Percentiles rank a stretch among this genome's conserved stretches.
Evolutionary conservation across 2,113 vertebrate species (phyloP).

Genomic region (Bucco capensis): DNA sequence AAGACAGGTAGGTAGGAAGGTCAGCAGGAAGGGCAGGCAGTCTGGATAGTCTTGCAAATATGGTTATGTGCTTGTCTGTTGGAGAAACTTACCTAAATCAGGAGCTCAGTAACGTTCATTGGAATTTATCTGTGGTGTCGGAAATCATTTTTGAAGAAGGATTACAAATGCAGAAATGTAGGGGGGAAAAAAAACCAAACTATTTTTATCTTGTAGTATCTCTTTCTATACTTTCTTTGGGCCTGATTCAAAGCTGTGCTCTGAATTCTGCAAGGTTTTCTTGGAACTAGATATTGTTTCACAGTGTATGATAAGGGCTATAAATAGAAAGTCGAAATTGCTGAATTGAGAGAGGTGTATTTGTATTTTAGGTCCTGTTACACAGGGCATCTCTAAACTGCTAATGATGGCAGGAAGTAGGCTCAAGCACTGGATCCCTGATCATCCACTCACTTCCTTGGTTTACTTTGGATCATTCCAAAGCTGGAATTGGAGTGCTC

Average conservation of each 20-base stretch:
- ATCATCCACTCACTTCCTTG: background rate
- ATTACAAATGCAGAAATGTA: background rate
- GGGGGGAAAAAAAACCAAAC: too few relatives aligned
- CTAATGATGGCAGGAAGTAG: background rate
- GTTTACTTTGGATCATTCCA: background rate
- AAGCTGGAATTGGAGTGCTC: background rate
- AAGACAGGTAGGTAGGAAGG: background rate
- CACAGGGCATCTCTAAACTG: background rate
- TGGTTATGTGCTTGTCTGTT: background rate
- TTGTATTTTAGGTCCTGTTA: background rate
- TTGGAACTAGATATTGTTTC: background rate
- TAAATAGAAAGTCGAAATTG: background rate
- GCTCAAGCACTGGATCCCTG: background rate
- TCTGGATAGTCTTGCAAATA: background rate
- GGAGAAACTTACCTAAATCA: background rate
- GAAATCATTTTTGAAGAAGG: background rate
- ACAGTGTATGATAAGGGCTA: background rate
- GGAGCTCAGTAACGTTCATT: background rate
- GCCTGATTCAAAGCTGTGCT: background rate
- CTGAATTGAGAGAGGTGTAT: background rate
- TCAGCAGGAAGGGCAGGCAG: background rate
- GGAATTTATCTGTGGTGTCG: background rate
- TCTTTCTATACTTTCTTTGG: background rate
- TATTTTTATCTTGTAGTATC: background rate
- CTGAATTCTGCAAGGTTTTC: background rate